These are phyloP conservation scores for Sebastes flavidus DNA, from an alignment of 2,797 vertebrate genomes.

Conservation along the genomic window DNA sequence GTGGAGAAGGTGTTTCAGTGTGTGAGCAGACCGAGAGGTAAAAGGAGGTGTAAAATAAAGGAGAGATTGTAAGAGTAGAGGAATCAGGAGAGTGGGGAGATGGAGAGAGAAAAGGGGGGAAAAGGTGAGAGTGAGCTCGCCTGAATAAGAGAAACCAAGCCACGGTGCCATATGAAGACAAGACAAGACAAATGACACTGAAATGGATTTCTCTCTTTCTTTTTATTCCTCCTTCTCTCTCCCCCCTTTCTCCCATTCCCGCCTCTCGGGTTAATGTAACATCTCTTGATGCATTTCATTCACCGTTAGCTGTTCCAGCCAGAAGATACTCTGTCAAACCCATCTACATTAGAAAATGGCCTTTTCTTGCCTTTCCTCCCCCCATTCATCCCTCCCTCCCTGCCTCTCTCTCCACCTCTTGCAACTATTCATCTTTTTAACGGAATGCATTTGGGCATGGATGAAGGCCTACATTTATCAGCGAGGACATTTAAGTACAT, in stretches of 20 bases:
- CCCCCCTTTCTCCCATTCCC: constrained; percentile 1
- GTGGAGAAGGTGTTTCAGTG: constrained; percentile 18
- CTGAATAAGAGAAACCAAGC: constrained; percentile 50
- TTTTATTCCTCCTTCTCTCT: neutral
- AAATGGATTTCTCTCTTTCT: constrained; percentile 38
- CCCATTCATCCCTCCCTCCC: neutral
- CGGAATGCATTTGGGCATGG: constrained; percentile 61
- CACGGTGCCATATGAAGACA: constrained; percentile 60
- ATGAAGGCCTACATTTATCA: constrained; percentile 77
- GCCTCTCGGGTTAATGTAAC: constrained; percentile 68
- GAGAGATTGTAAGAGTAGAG: neutral
- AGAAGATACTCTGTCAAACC: constrained; percentile 75
- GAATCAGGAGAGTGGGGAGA: neutral
- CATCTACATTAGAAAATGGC: constrained; percentile 75
- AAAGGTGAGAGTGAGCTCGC: constrained; percentile 1
- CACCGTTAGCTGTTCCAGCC: constrained; percentile 68
- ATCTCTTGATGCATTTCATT: constrained; percentile 78
- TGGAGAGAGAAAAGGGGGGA: neutral
- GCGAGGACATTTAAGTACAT: constrained; percentile 69
- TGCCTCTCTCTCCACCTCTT: neutral
- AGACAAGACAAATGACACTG: constrained; percentile 68
- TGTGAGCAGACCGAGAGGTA: neutral
- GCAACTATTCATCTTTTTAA: constrained; percentile 71
- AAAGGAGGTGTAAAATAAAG: neutral
- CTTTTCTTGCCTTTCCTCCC: constrained; percentile 37